Evolutionary conservation across 2,797 vertebrate species (phyloP), one percentile per base, ranked within the genome.

Genomic region (Alca torda): DNA sequence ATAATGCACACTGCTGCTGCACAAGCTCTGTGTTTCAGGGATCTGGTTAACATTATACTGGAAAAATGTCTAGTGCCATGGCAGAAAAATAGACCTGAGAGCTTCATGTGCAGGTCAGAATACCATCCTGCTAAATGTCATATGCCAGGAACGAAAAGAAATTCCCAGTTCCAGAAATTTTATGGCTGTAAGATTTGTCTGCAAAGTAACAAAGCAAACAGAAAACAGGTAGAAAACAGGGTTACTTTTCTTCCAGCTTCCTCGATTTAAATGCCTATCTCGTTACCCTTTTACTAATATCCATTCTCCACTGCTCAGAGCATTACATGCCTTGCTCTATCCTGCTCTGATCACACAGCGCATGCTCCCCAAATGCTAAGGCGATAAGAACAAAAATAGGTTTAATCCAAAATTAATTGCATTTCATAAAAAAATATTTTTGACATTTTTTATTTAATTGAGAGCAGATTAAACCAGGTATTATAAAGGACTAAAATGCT

Each of bases 331-430:
- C 24, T 91, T 6, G 0, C 45, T 83, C 85, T 87, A 3, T 51
- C 64, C 63, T 53, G 60, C 35, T 41, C 41, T 87, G 54, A 45
- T 65, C 68, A 31, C 51, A 68, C 9, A 77, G 35, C 69, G 61
- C 83, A 87, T 84, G 80, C 56, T 88, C n/a, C 37, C 30, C 16
- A 86, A 85, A 78, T 30, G 39, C 13, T 78, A 90, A 75, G 43
- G 41, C 60, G 60, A 8, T 92, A 76, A 92, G 77, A 94, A 91
- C 45, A 85, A 84, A 94, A 95, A 67, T 14, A 87, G 12, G 25
- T 78, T 95, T 97, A 82, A 92, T 89, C 39, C 83, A 72, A 84
- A 96, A 95, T 95, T 92, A 96, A 97, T 85, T 97, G 68, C 61
- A 95, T 94, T 97, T 96, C 20, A 43, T 25, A 13, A 74, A 92